Percentiles rank a stretch among this genome's conserved stretches.
phyloP scores from a whole-genome alignment of 2,797 vertebrate genomes.

The Chlorospingus flavigularis region DNA sequence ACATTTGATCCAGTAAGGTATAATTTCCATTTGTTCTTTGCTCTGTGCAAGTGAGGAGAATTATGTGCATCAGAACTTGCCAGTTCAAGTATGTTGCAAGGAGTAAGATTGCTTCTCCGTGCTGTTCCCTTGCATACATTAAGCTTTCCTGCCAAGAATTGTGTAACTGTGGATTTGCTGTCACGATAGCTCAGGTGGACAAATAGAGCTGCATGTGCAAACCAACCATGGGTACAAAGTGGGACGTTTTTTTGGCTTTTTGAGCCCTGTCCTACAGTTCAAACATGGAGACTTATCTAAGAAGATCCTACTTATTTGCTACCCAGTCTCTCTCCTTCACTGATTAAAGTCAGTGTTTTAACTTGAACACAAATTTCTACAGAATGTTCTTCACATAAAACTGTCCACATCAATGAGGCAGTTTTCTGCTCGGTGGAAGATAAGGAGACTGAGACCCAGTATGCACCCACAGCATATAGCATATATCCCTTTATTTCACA shows the following conservation, averaged over 20 bases:
- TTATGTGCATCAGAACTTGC: not conserved
- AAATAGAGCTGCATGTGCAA: not conserved
- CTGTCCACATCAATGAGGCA: not conserved
- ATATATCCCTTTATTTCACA: not conserved
- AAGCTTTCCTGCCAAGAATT: not conserved
- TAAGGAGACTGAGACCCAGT: not conserved
- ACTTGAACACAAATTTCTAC: not conserved
- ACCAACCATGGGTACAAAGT: not conserved
- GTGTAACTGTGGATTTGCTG: not conserved
- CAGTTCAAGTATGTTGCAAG: not conserved
- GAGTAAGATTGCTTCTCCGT: not conserved
- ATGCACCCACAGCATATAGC: not conserved
- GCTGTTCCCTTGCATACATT: not conserved
- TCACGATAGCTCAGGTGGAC: not conserved
- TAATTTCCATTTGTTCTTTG: not conserved
- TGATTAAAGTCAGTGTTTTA: not conserved
- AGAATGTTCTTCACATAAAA: not conserved
- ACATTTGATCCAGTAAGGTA: not conserved
- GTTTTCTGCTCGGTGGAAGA: not conserved
- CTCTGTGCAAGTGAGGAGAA: not conserved
- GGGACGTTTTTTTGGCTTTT: rapidly evolving
- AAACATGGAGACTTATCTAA: not conserved
- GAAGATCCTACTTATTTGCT: not conserved
- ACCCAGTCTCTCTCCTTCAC: not conserved
- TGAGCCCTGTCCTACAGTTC: not conserved